Evolutionary conservation across 2,888 invertebrate genomes (phyloP).

Genomic region (Anarsia innoxiella): DNA sequence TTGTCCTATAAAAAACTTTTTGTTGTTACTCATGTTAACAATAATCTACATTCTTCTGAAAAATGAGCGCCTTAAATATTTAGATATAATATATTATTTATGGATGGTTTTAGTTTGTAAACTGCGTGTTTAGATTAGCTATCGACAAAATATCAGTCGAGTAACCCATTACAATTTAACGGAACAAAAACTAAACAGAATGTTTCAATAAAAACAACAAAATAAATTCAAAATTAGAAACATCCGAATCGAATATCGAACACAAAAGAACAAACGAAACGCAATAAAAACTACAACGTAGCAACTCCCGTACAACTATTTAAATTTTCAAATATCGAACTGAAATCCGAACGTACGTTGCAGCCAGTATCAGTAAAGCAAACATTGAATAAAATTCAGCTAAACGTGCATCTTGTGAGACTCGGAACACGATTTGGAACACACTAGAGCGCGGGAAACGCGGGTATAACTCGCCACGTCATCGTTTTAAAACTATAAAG

Average conservation of each 20-base stretch:
- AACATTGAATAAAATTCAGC: conserved; percentile 33
- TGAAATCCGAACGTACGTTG: conserved; percentile 16
- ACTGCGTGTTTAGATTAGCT: background rate
- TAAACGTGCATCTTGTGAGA: conserved; percentile 32
- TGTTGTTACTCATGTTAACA: too few species aligned
- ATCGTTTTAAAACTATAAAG: conserved; percentile 26
- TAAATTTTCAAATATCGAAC: conserved; percentile 19
- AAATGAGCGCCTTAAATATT: too few species aligned
- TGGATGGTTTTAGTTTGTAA: background rate
- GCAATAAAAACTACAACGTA: conserved; percentile 7
- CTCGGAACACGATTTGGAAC: conserved; percentile 24
- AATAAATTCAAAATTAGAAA: background rate
- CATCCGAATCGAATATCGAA: too few species aligned
- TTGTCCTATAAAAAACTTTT: too few species aligned
- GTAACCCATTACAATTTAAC: too few species aligned
- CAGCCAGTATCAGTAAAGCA: conserved; percentile 22
- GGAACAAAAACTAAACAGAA: background rate
- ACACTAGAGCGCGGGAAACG: conserved; percentile 26
- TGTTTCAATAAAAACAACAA: background rate
- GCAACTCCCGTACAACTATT: conserved; percentile 4
- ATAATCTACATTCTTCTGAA: too few species aligned
- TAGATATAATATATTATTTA: too few species aligned
- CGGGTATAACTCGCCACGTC: conserved; percentile 20
- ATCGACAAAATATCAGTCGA: background rate
- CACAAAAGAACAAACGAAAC: conserved; percentile 5